Percentiles rank a stretch among this genome's conserved stretches.
Conservation (phyloP, 1,140 invertebrate genomes). For the Drosophila repleta region DNA sequence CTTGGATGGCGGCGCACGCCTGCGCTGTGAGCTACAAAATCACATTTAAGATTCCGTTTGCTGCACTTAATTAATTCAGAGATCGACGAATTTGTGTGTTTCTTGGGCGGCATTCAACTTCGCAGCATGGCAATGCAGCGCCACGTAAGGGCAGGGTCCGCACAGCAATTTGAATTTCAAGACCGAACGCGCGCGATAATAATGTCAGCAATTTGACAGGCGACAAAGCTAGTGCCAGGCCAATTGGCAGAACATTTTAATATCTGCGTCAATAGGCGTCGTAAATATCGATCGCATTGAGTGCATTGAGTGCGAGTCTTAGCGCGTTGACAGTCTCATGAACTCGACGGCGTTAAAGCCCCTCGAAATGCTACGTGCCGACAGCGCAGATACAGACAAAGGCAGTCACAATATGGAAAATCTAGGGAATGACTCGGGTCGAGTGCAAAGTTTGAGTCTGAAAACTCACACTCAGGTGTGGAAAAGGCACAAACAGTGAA, state of each 20-base stretch:
- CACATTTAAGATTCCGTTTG: constrained; percentile 44
- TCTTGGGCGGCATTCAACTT: constrained; percentile 28
- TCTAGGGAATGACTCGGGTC: background rate
- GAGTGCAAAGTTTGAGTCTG: constrained; percentile 61
- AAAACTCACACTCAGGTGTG: constrained; percentile 55
- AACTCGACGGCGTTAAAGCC: constrained; percentile 9
- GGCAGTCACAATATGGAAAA: constrained; percentile 2
- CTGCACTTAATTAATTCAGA: constrained; percentile 51
- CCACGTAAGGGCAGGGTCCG: constrained; percentile 31
- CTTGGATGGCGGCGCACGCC: constrained; percentile 24
- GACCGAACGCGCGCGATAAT: constrained; percentile 23
- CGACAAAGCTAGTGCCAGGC: constrained; percentile 21
- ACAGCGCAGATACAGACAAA: constrained; percentile 18
- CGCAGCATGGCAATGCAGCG: constrained; percentile 39
- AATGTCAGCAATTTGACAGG: constrained; percentile 47
- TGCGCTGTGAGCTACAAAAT: constrained; percentile 29
- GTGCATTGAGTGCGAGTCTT: constrained; percentile 34
- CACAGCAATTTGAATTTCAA: constrained; percentile 1
- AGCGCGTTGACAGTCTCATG: constrained; percentile 60
- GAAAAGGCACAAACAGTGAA: constrained; percentile 50
- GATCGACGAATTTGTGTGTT: constrained; percentile 33
- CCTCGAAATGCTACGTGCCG: constrained; percentile 57
- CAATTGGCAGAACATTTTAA: constrained; percentile 31
- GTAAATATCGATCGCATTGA: constrained; percentile 29
- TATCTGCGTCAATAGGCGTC: constrained; percentile 14